Evolutionary conservation across 2,113 vertebrate species (phyloP), one percentile per base, ranked within the genome.

Genomic region (Nothocercus julius): DNA sequence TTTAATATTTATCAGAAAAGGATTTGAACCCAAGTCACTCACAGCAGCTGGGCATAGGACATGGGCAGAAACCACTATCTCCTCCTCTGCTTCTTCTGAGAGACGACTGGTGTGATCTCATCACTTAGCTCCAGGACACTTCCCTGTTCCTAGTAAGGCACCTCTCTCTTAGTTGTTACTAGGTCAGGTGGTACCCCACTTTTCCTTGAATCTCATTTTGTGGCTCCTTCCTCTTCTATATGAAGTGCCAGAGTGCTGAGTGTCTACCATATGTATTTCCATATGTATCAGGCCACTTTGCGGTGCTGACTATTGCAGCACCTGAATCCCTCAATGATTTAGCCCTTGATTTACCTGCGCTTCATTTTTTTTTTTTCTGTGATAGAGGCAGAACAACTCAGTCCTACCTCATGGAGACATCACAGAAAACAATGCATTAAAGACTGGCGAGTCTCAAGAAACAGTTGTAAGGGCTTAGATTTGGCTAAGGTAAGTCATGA

Each of bases 151-250:
- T 45, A 53, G 8, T 49, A 45, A 40, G 44, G 10, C 25, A 38
- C 5, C 40, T 61, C 21, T 64, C 47, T 68, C n/a, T 38, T 1
- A 72, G 44, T 13, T 49, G 13, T 30, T 86, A 70, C 30, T 1
- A 0, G 17, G 9, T 30, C 8, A 30, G 0, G 2, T 70, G 34
- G 2, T 24, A 59, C 32, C n/a, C 27, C 44, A 58, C 34, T 85
- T 87, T 59, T 69, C 74, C 56, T 59, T 17, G n/a, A 78, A 72
- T 49, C n/a, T 51, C 32, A 34, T 61, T 79, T 34, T 51, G 18
- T 34, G 36, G 18, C 20, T 11, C 32, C 16, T 25, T 14, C 42
- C 5, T 14, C 15, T n/a, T 70, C 49, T 3, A 2, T 7, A 34
- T 36, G 28, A 85, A 28, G 28, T 32, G 24, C 10, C 42, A 59